These are phyloP conservation scores for Gasterosteus aculeatus DNA, from an alignment of 2,113 vertebrate genomes.

Conservation along the genomic window DNA sequence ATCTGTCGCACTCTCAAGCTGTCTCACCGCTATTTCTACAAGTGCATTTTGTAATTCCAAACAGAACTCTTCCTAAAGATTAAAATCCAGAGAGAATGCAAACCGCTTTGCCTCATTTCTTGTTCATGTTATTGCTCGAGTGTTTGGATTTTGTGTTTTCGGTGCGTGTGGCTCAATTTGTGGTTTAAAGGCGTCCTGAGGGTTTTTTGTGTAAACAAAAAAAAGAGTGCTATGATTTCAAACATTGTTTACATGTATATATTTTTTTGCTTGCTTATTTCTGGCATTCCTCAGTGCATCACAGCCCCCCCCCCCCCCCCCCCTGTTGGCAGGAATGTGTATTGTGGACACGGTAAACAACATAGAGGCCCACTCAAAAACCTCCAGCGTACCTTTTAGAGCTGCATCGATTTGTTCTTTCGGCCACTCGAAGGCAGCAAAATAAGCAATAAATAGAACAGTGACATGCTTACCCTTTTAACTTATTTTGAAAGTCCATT, in stretches of 20 bases:
- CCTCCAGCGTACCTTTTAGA: neutral
- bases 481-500: neutral
- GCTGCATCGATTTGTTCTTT: neutral
- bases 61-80: slow-evolving; percentile 85
- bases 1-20: slow-evolving; percentile 74
- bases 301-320: no score
- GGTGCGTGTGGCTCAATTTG: neutral
- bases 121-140: neutral
- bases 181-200: neutral
- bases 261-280: neutral
- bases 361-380: neutral
- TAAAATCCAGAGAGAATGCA: slow-evolving; percentile 87
- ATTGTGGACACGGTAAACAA: neutral
- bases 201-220: neutral
- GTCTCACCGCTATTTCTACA: slow-evolving; percentile 82
- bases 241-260: neutral
- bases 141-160: neutral
- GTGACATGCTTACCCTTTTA: neutral
- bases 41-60: slow-evolving; percentile 87
- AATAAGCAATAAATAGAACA: neutral
- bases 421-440: neutral
- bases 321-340: neutral
- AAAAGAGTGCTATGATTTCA: neutral
- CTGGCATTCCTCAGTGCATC: neutral
- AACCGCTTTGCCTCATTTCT: slow-evolving; percentile 49